Base-by-base conservation (phyloP, 2,113 vertebrate species). In the Hucho hucho region DNA sequence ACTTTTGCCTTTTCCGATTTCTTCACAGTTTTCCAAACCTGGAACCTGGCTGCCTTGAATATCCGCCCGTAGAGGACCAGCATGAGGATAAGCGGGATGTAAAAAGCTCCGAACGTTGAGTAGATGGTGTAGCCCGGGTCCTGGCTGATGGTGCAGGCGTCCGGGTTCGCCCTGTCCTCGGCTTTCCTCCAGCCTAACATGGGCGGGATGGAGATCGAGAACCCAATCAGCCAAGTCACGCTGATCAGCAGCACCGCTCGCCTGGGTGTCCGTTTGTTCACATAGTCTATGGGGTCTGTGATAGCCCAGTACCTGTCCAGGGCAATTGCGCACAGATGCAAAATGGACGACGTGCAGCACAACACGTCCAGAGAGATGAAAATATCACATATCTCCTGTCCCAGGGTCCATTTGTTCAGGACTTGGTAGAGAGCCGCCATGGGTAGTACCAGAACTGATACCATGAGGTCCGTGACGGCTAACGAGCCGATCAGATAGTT, bases 281-380 rank as follows among this genome's bases (percentile, higher is more conserved):
- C 95, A 75, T 98, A 99, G 93, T 97, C 96, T 64, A 99, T 97
- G 28, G 98, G 97, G 84, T 99, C 96, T 0, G 98, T 99, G 85
- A 99, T 99, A 81, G 97, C 97, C 97, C 98, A 99, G 91, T 96
- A 99, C 83, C 98, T 94, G 93, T 99, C 98, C 90, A 99, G 83
- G 7, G 98, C 98, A 74, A 99, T 99, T 87, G 97, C 97, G 86
- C 98, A 98, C 89, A 99, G 90, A 92, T 99, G 98, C 79, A 98
- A 93, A 84, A 99, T 99, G 83, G 98, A 99, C 29, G 98, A 99
- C 37, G 98, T 98, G 92, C 98, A 99, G 82, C 97, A 99, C 79
- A 99, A 88, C 83, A 99, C 97, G 81, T 98, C 98, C 84, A 99
- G 91, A 6, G 97, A 95, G 77, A 97, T 99, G 87, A 99, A 99